Conservation (phyloP, 2,797 vertebrate species). For the Psittacula derbiana region DNA sequence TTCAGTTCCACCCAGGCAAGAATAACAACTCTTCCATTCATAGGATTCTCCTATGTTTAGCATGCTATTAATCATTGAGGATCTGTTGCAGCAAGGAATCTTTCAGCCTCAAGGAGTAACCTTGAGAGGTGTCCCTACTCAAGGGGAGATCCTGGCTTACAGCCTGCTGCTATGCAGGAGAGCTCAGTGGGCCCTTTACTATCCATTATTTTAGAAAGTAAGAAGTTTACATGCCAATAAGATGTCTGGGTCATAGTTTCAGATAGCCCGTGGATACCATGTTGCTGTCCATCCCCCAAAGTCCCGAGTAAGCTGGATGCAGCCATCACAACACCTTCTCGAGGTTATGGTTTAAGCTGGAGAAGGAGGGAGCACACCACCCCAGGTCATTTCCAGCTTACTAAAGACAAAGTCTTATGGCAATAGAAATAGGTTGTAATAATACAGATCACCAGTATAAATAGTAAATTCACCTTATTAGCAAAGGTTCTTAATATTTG, state of each 20-base stretch:
- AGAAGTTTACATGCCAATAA: neutral
- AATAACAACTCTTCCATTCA: neutral
- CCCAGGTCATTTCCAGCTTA: neutral
- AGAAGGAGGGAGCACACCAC: neutral
- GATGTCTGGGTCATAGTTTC: neutral
- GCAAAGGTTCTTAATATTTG: neutral
- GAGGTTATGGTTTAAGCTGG: neutral
- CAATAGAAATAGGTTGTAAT: neutral
- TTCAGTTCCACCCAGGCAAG: neutral
- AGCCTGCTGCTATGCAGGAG: neutral
- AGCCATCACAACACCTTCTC: neutral
- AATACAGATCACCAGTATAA: neutral
- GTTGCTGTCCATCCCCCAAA: neutral
- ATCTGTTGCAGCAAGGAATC: neutral
- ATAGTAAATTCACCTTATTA: neutral
- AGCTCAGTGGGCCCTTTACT: neutral
- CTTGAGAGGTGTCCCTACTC: neutral
- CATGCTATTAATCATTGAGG: neutral
- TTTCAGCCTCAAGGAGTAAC: neutral
- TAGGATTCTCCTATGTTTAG: neutral
- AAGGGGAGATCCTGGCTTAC: neutral
- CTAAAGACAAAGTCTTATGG: neutral
- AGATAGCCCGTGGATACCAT: neutral
- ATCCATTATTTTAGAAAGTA: neutral
- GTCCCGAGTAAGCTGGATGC: neutral